phyloP scores from a whole-genome alignment of 1,140 invertebrate species.

The Drosophila subobscura region DNA sequence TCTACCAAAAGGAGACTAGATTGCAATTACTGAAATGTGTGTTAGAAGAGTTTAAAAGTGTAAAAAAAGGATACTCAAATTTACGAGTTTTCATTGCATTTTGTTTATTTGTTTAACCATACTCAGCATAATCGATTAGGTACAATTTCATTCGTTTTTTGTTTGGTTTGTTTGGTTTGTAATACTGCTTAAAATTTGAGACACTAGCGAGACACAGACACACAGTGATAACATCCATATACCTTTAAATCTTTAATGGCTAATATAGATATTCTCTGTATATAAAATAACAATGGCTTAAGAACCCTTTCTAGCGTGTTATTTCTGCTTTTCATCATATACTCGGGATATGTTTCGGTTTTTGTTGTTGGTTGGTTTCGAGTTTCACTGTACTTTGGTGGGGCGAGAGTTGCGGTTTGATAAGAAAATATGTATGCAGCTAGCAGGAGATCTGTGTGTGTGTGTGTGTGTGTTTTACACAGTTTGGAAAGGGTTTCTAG shows the following conservation, averaged over 20 bases:
- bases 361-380: conserved; percentile 29
- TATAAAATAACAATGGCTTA: conserved; percentile 71
- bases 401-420: conserved; percentile 43
- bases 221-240: conserved; percentile 30
- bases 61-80: neutral
- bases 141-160: conserved; percentile 62
- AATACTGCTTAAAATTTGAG: conserved; percentile 70
- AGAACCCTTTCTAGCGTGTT: conserved; percentile 12
- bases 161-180: conserved; percentile 52
- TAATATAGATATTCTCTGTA: conserved; percentile 33
- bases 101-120: conserved; percentile 46
- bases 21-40: no score
- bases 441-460: conserved; percentile 14
- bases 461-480: conserved; percentile 3
- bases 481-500: neutral
- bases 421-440: conserved; percentile 50
- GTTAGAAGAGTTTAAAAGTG: no score
- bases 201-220: conserved; percentile 60
- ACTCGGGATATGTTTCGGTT: conserved; percentile 71
- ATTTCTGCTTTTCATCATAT: no score
- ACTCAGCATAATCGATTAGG: conserved; percentile 57
- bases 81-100: neutral
- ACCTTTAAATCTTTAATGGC: conserved; percentile 9
- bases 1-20: no score
- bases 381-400: conserved; percentile 42